Percentiles rank a stretch among this genome's conserved stretches.
Evolutionary conservation across 2,797 vertebrate species (phyloP).

Genomic region (Gadopsis marmoratus): DNA sequence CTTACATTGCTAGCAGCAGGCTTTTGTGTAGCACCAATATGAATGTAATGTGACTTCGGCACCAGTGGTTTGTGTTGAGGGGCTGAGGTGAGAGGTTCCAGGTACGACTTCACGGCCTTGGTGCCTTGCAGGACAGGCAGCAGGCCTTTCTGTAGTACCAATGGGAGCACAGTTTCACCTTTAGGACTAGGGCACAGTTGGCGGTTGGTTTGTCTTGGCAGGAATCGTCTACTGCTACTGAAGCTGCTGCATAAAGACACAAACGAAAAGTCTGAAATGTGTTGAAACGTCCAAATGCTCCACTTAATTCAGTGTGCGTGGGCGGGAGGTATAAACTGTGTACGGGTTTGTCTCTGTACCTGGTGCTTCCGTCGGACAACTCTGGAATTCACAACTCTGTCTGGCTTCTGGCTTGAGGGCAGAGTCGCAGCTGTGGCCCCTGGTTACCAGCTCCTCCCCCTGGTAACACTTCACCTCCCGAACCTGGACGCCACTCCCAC

Average conservation of each 20-base stretch:
- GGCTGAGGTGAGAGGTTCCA: slow-evolving; percentile 30
- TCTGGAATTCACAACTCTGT: slow-evolving; percentile 86
- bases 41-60: slow-evolving; percentile 41
- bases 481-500: slow-evolving; percentile 86
- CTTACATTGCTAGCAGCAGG: slow-evolving; percentile 61
- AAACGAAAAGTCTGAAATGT: not conserved
- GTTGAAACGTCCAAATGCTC: not conserved
- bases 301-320: too few relatives aligned
- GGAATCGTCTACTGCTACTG: slow-evolving; percentile 75
- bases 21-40: slow-evolving; percentile 55
- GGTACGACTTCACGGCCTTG: slow-evolving; percentile 72
- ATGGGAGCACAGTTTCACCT: slow-evolving; percentile 90
- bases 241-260: slow-evolving; percentile 33
- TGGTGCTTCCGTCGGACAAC: slow-evolving; percentile 85
- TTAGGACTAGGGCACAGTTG: slow-evolving; percentile 88
- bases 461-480: slow-evolving; percentile 91
- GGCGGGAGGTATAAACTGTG: too few relatives aligned
- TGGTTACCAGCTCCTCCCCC: slow-evolving; percentile 81
- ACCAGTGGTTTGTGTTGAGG: slow-evolving; percentile 45
- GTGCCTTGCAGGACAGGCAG: slow-evolving; percentile 87
- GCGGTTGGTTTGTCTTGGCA: slow-evolving; percentile 88
- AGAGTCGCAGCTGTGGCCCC: slow-evolving; percentile 87
- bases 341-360: slow-evolving; percentile 70
- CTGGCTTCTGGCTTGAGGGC: slow-evolving; percentile 84
- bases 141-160: slow-evolving; percentile 92